Evolutionary conservation across 2,888 invertebrate genomes (phyloP), one percentile per base, ranked within the genome.

Genomic region (Andrena marginata): DNA sequence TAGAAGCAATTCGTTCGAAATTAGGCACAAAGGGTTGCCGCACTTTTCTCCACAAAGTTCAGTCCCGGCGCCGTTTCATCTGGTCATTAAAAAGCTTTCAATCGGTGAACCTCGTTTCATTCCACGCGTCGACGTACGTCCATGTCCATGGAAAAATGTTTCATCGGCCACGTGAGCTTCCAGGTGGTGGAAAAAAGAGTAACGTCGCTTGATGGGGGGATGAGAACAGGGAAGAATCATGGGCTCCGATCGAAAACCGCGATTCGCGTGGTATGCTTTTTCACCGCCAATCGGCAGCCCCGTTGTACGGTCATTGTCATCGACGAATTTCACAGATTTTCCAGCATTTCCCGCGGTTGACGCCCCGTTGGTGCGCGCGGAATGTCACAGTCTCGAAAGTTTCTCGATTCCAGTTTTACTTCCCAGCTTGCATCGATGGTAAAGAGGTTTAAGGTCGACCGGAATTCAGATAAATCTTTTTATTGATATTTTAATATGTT

Each of bases 21-120:
- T 42, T 42, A 42, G 16, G 42, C 42, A 42, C 42, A 42, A 42
- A 42, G 42, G 42, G 29, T 49, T 60, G 26, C 33, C 26, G 35
- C n/a, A 51, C 26, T 67, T 35, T 29, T 48, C 33, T 33, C 31
- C 69, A 67, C 73, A 74, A 71, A 80, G 72, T 76, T 81, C 83
- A 13, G 85, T 79, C 72, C 81, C 78, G 42, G 42, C 42, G 84
- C 72, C 87, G 84, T 85, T 88, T 86, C 87, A 85, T 74, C 63
- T 84, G 84, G 87, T 89, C 86, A 89, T 90, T 90, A 90, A 90
- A 90, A 89, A 90, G 86, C 90, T 90, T 90, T 90, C 90, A 90
- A 85, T 79, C 78, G 79, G 65, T 76, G 81, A 81, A 85, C 82
- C 76, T 76, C 82, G 76, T 64, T 85, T 87, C 85, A 83, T 85